Evolutionary conservation across 2,113 vertebrate genomes (phyloP).

Genomic region (Aleadryas rufinucha): DNA sequence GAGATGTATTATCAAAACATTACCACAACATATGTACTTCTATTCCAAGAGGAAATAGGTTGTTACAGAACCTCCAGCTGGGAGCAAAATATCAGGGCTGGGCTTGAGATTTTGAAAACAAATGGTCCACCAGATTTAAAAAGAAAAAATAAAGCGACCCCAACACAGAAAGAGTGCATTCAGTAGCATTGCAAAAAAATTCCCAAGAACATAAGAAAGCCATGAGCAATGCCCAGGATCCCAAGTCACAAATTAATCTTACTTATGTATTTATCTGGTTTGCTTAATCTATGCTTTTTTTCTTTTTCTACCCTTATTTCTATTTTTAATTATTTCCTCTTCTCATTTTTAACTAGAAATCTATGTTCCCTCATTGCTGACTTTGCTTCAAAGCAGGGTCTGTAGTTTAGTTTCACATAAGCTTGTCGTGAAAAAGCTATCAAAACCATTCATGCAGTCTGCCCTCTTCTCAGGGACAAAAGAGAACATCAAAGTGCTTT

Average conservation of each 20-base stretch:
- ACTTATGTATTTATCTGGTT: slow-evolving; percentile 42
- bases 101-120: background rate
- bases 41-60: slow-evolving; percentile 1
- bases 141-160: background rate
- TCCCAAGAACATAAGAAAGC: slow-evolving; percentile 13
- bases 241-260: background rate
- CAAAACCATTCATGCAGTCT: background rate
- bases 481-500: background rate
- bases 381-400: background rate
- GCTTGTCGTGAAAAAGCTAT: background rate
- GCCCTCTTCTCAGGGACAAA: background rate
- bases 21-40: background rate
- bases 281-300: background rate
- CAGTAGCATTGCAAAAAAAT: background rate
- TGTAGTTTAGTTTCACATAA: background rate
- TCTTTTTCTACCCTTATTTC: slow-evolving; percentile 4
- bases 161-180: background rate
- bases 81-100: background rate
- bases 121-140: background rate
- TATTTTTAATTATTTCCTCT: slow-evolving; percentile 7
- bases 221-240: background rate
- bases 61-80: background rate
- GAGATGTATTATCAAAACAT: background rate
- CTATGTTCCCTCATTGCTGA: background rate
- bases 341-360: slow-evolving; percentile 25